These are phyloP conservation scores for Eledone cirrhosa DNA, from an alignment of 2,888 invertebrate genomes.

Conservation along the genomic window DNA sequence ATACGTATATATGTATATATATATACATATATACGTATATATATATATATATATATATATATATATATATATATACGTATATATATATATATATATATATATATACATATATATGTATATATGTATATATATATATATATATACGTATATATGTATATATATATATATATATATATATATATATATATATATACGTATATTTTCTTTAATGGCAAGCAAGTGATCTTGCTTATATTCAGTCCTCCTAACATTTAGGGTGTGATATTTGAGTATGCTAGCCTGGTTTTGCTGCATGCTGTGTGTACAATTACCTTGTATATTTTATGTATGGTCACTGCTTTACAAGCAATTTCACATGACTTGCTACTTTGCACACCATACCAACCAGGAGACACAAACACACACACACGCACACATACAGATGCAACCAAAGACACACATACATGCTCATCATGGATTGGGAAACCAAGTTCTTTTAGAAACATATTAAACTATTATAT, in stretches of 20 bases:
- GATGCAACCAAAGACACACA: too few species aligned
- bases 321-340: slow-evolving; percentile 10
- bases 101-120: background rate
- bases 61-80: background rate
- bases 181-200: background rate
- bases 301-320: slow-evolving; percentile 18
- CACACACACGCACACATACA: too few species aligned
- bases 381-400: slow-evolving; percentile 1
- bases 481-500: too few species aligned
- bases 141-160: background rate
- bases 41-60: background rate
- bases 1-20: background rate
- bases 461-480: too few species aligned
- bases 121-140: too few species aligned
- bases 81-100: background rate
- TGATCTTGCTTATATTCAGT: slow-evolving; percentile 23
- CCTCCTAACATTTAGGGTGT: slow-evolving; percentile 28
- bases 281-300: slow-evolving; percentile 22
- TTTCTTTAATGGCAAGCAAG: slow-evolving; percentile 19
- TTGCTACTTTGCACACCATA: slow-evolving; percentile 24
- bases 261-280: slow-evolving; percentile 28
- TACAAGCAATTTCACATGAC: background rate
- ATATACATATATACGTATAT: background rate
- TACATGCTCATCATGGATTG: too few species aligned
- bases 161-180: background rate